A percentile compares a stretch with the other conserved stretches of the same genome.
Evolutionary conservation across 2,888 invertebrate species (phyloP).

Genomic region (Isotomurus palustris): DNA sequence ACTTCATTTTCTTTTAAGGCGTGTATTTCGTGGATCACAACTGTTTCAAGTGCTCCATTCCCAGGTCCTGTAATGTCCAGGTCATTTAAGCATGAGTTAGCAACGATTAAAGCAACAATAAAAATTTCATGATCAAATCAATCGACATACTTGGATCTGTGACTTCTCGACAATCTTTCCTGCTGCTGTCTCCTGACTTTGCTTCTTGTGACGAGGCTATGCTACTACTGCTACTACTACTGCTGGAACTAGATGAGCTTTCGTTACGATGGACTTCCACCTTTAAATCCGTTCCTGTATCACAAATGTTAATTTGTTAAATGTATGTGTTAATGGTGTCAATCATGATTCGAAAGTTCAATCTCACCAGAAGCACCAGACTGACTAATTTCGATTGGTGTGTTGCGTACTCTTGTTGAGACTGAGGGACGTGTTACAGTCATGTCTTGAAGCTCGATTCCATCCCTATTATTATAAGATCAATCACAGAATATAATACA

Average conservation of each 20-base stretch:
- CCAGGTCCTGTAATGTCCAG: no score
- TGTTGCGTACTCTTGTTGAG: constrained; percentile 29
- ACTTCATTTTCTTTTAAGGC: constrained; percentile 25
- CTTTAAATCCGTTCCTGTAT: constrained; percentile 68
- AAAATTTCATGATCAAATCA: no score
- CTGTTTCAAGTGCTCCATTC: constrained; percentile 21
- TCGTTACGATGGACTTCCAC: constrained; percentile 90
- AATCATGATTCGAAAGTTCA: no score
- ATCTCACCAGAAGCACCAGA: constrained; percentile 25
- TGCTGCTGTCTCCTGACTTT: constrained; percentile 26
- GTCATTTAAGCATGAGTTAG: no score
- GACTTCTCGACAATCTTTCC: no score
- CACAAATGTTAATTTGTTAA: no score
- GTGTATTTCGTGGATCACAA: constrained; percentile 28
- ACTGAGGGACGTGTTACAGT: constrained; percentile 44
- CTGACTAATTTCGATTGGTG: constrained; percentile 15
- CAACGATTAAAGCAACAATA: no score
- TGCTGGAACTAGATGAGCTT: constrained; percentile 70
- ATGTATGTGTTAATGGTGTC: no score
- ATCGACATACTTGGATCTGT: no score
- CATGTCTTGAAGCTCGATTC: constrained; percentile 76
- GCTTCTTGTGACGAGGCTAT: no score
- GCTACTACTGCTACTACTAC: constrained; percentile 49
- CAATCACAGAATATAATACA: no score
- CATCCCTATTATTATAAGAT: no score